These are phyloP conservation scores for Tolmerus cingulatus DNA, from an alignment of 2,888 invertebrate genomes.

Conservation along the genomic window DNA sequence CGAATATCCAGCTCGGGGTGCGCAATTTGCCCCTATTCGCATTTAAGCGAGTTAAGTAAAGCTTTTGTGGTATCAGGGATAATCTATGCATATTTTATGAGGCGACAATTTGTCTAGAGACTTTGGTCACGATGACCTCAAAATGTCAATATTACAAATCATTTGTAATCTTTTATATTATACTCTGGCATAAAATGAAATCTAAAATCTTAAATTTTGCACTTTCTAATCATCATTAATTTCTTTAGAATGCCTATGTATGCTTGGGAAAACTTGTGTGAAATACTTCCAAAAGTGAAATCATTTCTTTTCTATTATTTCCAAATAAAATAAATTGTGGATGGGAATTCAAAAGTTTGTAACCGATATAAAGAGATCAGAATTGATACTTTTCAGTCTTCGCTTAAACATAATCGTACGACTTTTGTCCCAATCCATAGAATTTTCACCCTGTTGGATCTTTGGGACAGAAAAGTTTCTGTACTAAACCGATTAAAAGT, in stretches of 20 bases:
- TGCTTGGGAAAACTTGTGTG: neutral
- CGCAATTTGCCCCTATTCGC: neutral
- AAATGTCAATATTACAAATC: neutral
- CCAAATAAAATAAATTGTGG: neutral
- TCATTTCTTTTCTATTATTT: neutral
- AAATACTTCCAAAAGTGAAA: neutral
- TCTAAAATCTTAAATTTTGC: neutral
- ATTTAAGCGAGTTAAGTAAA: neutral
- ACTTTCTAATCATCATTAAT: neutral
- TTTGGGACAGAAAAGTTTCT: neutral
- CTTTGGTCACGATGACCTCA: neutral
- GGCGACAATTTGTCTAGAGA: neutral
- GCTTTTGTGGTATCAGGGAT: neutral
- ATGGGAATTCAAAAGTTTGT: neutral
- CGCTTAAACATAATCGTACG: neutral
- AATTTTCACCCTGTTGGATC: neutral
- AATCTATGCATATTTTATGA: neutral
- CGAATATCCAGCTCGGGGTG: neutral
- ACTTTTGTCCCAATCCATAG: neutral
- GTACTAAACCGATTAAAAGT: conserved; percentile 12
- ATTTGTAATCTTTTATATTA: too few species aligned
- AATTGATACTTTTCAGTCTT: neutral
- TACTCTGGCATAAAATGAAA: neutral
- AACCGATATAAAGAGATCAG: neutral
- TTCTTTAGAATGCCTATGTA: neutral